A percentile compares a stretch with the other conserved stretches of the same genome.
These are phyloP conservation scores for Piprites chloris DNA, from an alignment of 2,113 vertebrate species.

Conservation along the genomic window DNA sequence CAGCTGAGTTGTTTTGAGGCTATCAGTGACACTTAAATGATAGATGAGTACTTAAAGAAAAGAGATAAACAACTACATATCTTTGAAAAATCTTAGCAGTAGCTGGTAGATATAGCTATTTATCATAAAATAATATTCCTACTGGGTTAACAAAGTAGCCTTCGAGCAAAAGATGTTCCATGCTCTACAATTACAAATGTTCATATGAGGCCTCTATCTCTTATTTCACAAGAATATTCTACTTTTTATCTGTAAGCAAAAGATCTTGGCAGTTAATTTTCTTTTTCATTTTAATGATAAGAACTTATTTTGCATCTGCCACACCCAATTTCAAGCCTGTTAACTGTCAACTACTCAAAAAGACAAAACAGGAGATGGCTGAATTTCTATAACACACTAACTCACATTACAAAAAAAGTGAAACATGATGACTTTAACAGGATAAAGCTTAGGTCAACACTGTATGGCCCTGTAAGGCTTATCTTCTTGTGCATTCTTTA, in stretches of 20 bases:
- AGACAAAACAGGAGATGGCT: not conserved
- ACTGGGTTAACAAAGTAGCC: not conserved
- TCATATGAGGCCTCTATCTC: not conserved
- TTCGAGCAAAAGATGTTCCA: not conserved
- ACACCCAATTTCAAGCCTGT: slow-evolving; percentile 5
- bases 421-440: not conserved
- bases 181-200: not conserved
- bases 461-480: not conserved
- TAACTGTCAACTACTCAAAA: not conserved
- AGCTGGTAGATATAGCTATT: not conserved
- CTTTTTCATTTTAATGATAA: not conserved
- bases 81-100: slow-evolving; percentile 16
- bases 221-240: not conserved
- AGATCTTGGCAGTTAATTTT: not conserved
- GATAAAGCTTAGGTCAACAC: not conserved
- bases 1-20: not conserved
- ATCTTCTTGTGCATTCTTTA: not conserved
- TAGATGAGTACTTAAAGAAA: not conserved
- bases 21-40: slow-evolving; percentile 3
- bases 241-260: not conserved
- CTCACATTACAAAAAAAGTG: not conserved
- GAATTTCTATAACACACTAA: not conserved
- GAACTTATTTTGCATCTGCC: not conserved
- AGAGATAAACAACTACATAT: not conserved
- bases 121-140: not conserved